Conservation (phyloP, 1,140 invertebrate species). For the Zaprionus davidi region DNA sequence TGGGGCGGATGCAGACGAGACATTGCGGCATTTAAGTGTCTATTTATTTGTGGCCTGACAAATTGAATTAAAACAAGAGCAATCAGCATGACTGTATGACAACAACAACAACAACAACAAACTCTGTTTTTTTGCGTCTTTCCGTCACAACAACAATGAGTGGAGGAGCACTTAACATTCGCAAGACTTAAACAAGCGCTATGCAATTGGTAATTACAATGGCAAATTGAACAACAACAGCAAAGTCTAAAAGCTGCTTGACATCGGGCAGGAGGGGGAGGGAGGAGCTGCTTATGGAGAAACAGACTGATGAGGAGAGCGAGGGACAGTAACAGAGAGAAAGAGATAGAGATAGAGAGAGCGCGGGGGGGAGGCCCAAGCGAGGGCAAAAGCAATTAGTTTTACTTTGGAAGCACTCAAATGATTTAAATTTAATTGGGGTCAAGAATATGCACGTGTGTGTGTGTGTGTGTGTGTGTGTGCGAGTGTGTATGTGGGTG, state of each 20-base stretch:
- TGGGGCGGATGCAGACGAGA: slow-evolving; percentile 56
- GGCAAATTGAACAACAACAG: slow-evolving; percentile 35
- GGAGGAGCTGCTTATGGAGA: not conserved
- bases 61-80: slow-evolving; percentile 73
- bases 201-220: slow-evolving; percentile 45
- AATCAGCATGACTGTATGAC: slow-evolving; percentile 23
- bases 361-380: not conserved
- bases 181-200: slow-evolving; percentile 39
- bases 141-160: not conserved
- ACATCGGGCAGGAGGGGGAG: slow-evolving; percentile 7
- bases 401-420: slow-evolving; percentile 72
- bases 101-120: slow-evolving; percentile 1
- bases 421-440: slow-evolving; percentile 82
- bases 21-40: slow-evolving; percentile 49
- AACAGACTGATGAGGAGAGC: not conserved
- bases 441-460: slow-evolving; percentile 58
- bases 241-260: slow-evolving; percentile 27
- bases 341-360: not conserved
- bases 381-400: slow-evolving; percentile 70
- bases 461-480: slow-evolving; percentile 9
- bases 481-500: not conserved
- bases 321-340: not conserved
- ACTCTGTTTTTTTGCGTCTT: not conserved
- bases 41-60: slow-evolving; percentile 64
- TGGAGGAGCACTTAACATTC: slow-evolving; percentile 22